A percentile compares a stretch with the other conserved stretches of the same genome.
Evolutionary conservation across 1,140 invertebrate species (phyloP).

Genomic region (Drosophila lini): DNA sequence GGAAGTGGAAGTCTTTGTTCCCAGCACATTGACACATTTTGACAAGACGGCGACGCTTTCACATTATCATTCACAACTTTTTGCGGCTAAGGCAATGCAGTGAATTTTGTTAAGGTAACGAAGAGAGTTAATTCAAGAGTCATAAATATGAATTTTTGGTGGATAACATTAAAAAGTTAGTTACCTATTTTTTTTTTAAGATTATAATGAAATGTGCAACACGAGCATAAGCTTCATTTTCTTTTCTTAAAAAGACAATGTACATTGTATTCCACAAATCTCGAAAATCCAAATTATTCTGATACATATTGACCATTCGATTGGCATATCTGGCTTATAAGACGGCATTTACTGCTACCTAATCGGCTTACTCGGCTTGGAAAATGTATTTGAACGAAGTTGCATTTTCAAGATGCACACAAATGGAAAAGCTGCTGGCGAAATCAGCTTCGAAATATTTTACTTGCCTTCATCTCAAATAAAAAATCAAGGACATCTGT

Average conservation of each 20-base stretch:
- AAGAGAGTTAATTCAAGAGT: background rate
- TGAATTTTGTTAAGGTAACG: background rate
- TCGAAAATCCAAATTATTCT: background rate
- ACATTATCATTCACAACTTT: slow-evolving; percentile 9
- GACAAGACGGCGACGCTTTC: slow-evolving; percentile 3
- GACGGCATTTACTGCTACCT: background rate
- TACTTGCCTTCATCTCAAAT: background rate
- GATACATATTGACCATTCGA: background rate
- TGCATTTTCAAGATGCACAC: slow-evolving; percentile 4
- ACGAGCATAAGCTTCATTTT: too few species aligned
- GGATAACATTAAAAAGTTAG: too few species aligned
- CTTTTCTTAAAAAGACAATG: background rate
- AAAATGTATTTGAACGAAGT: slow-evolving; percentile 3
- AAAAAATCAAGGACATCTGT: slow-evolving; percentile 11
- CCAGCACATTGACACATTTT: slow-evolving; percentile 3
- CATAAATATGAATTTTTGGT: too few species aligned
- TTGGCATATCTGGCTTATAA: slow-evolving; percentile 1
- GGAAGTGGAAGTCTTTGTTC: slow-evolving; percentile 10
- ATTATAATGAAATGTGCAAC: background rate
- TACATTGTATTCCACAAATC: background rate
- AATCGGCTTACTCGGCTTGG: slow-evolving; percentile 1
- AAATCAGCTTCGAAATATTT: slow-evolving; percentile 8
- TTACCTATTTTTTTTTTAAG: background rate
- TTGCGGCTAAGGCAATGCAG: too few species aligned
- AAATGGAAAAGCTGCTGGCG: background rate